Base-by-base conservation (phyloP, 2,888 invertebrate species). In the Meandrusa payeni region DNA sequence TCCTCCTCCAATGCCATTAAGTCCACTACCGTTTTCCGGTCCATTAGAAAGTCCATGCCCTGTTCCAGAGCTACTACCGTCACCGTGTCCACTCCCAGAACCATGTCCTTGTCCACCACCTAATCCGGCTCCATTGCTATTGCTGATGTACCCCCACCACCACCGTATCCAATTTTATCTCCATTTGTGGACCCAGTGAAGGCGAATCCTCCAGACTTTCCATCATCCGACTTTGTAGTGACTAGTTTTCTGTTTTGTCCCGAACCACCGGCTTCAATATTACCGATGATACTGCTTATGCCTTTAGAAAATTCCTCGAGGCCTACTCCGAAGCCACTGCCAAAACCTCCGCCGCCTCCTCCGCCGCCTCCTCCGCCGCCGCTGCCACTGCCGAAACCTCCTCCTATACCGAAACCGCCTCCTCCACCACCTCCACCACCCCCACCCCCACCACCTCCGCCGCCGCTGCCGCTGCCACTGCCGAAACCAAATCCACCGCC, bases 181-280 rank as follows among this genome's bases (percentile, higher is more conserved):
- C 20, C 41, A 7, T 33, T 27, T n/a, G 77, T 50, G 1, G 64
- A 63, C 9, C 86, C 86, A 13, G 83, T 82, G 44, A 76, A 85
- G 2, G 81, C 83, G 43, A 77, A 83, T 1, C 83, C 86, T 41
- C 82, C 82, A 39, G 86, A 86, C 48, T 78, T 85, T 41, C 82
- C 83, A 41, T 85, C 83, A 15, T 77, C 72, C 10, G 82, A 79
- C 49, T 78, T 73, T 0, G 78, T 74, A 46, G 71, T 76, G 12
- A 85, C 64, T 1, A 70, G 64, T 59, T 81, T 57, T 31, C 51
- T 59, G 7, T 52, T 57, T 37, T 19, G 7, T 7, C 26, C 11
- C 5, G 10, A 6, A 5, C 11, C 37, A 6, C 37, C 26, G 23
- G n/a, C 24, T 19, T 17, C 4, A 7, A 40, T 5, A 10, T 32